Base-by-base conservation (phyloP, 1,140 invertebrate genomes). In the Pinna nobilis region DNA sequence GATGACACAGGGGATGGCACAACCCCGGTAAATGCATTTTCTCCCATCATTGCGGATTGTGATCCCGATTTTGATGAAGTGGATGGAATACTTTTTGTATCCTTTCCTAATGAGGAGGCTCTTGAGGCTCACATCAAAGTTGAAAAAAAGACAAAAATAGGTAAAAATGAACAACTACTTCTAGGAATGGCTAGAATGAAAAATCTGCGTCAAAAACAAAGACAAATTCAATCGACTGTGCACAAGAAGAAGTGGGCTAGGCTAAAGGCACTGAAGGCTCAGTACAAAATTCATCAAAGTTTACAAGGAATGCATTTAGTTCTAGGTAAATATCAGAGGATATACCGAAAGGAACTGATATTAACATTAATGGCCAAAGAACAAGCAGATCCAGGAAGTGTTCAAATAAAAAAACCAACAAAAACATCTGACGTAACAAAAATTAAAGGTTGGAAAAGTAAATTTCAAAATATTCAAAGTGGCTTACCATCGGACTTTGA, bases 41-140 rank as follows among this genome's bases (percentile, higher is more conserved):
- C 51, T 39, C 53, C 41, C 33, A 55, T 66, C 15, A 61, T 74
- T 33, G 63, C 65, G 20, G 78, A 77, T 37, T 75, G 69, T 69
- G 82, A 84, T 47, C 85, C 86, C 32, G 85, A 85, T 65, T 84
- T 87, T 80, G 85, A 86, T 74, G 82, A 84, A 64, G 70, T 87
- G 41, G 83, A 85, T 71, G 86, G 84, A 11, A 50, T 83, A 30
- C 64, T 87, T 30, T 87, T 87, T 51, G 75, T 86, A 60, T 86
- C 85, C 9, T 87, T 87, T 79, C 51, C 82, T 13, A 73, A 67
- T 55, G 81, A 84, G 70, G 69, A 78, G 60, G 78, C 79, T 13
- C 60, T 87, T 9, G 65, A 78, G 30, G 84, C 84, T 44, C 86
- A 87, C 77, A 57, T 84, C 7, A 47, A 61, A 1, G 78, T 87